A percentile compares a stretch with the other conserved stretches of the same genome.
Evolutionary conservation across 1,140 invertebrate genomes (phyloP).

Genomic region (Drosophila rhopaloa): DNA sequence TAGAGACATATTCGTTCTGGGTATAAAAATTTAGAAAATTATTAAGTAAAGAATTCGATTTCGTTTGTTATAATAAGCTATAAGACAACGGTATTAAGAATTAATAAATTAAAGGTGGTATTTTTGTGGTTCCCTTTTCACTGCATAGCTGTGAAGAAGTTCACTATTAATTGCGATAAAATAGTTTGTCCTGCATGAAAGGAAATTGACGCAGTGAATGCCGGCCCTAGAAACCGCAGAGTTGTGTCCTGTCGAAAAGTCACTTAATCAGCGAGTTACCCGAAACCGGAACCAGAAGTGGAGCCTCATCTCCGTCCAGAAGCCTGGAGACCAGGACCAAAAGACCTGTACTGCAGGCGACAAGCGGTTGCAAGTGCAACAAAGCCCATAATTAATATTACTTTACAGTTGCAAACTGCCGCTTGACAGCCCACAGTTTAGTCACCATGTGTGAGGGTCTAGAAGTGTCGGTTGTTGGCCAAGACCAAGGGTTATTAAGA

Average conservation of each 20-base stretch:
- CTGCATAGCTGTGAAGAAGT: too few relatives aligned
- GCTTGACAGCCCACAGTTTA: conserved; percentile 26
- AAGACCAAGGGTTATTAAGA: conserved; percentile 27
- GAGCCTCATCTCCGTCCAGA: background rate
- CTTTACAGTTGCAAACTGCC: conserved; percentile 60
- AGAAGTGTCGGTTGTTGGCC: conserved; percentile 10
- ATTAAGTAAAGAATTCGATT: too few relatives aligned
- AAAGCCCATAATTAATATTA: conserved; percentile 73
- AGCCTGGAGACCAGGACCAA: background rate
- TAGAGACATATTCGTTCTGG: background rate
- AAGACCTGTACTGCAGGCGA: background rate
- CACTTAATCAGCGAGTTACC: conserved; percentile 52
- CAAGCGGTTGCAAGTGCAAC: conserved; percentile 42
- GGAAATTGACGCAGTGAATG: conserved; percentile 7
- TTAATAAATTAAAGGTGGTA: background rate
- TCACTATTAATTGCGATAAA: too few relatives aligned
- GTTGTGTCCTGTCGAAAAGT: conserved; percentile 49
- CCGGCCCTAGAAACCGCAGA: conserved; percentile 24
- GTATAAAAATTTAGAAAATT: background rate
- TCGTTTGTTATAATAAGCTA: too few relatives aligned
- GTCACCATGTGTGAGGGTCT: conserved; percentile 17
- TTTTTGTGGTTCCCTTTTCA: background rate
- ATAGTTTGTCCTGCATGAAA: conserved; percentile 9
- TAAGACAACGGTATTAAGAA: background rate
- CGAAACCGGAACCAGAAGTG: conserved; percentile 1